Evolutionary conservation across 2,888 invertebrate species (phyloP).

Genomic region (Stomorhina lunata): DNA sequence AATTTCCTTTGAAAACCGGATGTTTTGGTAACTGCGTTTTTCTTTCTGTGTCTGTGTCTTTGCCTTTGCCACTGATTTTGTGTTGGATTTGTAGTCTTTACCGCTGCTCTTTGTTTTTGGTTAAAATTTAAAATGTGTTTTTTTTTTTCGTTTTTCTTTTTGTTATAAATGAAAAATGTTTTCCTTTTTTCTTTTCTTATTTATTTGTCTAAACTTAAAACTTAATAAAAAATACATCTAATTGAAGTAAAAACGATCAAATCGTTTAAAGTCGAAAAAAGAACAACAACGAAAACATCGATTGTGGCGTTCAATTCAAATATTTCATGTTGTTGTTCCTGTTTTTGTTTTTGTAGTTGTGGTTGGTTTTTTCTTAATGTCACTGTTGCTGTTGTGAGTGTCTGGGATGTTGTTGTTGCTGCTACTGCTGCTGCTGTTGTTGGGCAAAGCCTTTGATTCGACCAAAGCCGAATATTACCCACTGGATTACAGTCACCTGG

Average conservation of each 20-base stretch:
- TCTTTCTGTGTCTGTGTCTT: no score
- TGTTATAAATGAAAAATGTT: no score
- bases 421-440: constrained; percentile 40
- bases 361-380: neutral
- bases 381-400: neutral
- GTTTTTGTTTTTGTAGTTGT: no score
- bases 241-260: constrained; percentile 42
- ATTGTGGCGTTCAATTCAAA: constrained; percentile 15
- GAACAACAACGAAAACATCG: no score
- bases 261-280: constrained; percentile 33
- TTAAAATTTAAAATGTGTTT: no score
- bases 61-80: no score
- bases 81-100: no score
- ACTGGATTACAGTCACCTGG: constrained; percentile 61
- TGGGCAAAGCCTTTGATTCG: constrained; percentile 53
- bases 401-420: constrained; percentile 25
- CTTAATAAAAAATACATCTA: constrained; percentile 29
- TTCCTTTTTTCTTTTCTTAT: neutral
- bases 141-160: no score
- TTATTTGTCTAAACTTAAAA: constrained; percentile 15
- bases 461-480: constrained; percentile 49
- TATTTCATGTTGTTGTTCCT: no score
- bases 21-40: no score
- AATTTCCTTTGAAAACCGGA: no score
- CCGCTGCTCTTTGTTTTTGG: no score